These are phyloP conservation scores for Chaetogeoica ovagalla DNA, from an alignment of 2,888 invertebrate species.

Conservation along the genomic window DNA sequence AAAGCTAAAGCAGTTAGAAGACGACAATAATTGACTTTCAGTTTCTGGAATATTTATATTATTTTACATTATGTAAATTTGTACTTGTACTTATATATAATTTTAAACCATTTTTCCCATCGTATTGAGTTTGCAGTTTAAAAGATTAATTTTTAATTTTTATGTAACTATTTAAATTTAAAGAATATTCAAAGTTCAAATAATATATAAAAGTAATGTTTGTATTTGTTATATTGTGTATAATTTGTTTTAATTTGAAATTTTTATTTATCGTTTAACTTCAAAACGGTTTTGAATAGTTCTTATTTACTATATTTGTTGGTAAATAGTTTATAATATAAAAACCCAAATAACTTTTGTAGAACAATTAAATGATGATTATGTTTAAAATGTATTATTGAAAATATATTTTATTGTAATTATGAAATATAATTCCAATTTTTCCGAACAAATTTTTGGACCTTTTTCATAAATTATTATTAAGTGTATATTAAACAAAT, in stretches of 20 bases:
- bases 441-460: too few relatives aligned
- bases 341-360: too few relatives aligned
- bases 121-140: neutral
- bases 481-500: too few relatives aligned
- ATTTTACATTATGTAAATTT: neutral
- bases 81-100: neutral
- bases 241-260: neutral
- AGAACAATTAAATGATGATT: neutral
- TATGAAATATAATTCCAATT: neutral
- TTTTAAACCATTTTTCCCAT: neutral
- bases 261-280: neutral
- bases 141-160: neutral
- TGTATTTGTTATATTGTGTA: neutral
- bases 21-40: constrained; percentile 7
- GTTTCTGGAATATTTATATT: neutral
- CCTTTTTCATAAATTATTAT: too few relatives aligned
- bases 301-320: neutral
- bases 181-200: neutral
- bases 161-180: neutral
- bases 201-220: constrained; percentile 10
- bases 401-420: neutral
- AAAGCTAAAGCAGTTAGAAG: constrained; percentile 49
- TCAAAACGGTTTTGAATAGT: neutral
- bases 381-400: neutral
- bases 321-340: too few relatives aligned